Evolutionary conservation across 2,797 vertebrate genomes (phyloP).

Genomic region (Octomys mimax): DNA sequence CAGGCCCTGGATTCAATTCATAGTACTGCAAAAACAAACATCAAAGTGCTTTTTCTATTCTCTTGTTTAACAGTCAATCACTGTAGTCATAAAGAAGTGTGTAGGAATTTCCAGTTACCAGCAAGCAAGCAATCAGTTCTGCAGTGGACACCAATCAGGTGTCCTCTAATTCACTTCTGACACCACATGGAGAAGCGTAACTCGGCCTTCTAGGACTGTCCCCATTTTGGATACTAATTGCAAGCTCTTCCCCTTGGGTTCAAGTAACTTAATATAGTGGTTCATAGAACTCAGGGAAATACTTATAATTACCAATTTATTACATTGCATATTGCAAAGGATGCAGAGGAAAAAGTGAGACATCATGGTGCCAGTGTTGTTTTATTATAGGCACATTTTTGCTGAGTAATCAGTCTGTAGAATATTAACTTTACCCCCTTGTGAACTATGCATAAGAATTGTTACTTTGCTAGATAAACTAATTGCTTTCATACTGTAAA

Average conservation of each 20-base stretch:
- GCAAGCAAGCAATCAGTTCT: background rate
- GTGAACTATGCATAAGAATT: background rate
- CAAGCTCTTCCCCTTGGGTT: background rate
- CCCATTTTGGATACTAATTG: background rate
- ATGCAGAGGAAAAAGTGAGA: background rate
- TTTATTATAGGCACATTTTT: background rate
- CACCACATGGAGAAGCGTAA: background rate
- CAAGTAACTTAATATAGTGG: background rate
- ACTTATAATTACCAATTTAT: background rate
- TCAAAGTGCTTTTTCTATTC: background rate
- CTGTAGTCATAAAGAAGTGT: background rate
- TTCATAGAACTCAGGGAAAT: background rate
- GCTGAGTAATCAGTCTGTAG: background rate
- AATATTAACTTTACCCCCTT: background rate
- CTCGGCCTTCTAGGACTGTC: background rate
- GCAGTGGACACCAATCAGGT: background rate
- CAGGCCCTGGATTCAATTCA: background rate
- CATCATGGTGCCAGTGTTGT: background rate
- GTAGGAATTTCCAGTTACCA: background rate
- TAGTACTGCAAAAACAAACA: background rate
- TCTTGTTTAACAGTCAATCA: background rate
- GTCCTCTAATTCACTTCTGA: background rate
- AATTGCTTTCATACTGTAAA: background rate
- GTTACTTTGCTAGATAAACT: background rate
- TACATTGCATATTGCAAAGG: background rate